Base-by-base conservation (phyloP, 2,888 invertebrate genomes). In the Hydrotaea cyrtoneurina region DNA sequence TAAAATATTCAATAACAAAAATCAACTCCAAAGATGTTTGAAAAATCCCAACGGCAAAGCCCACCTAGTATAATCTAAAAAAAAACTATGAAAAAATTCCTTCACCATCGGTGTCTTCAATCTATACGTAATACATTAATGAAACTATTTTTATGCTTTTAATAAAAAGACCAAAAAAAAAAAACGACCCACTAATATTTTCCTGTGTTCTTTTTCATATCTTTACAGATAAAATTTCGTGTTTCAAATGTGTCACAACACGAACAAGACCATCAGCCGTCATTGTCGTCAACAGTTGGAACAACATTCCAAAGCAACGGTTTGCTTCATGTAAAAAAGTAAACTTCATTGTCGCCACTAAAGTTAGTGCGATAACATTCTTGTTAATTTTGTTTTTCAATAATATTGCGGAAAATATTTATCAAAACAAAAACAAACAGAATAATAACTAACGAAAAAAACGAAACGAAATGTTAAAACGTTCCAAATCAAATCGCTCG, bases 401-500 rank as follows among this genome's bases (percentile, higher is more conserved):
- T 46, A 43, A 59, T 69, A 46, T 69, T 69, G 69, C 73, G 39
- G n/a, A 71, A 71, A 57, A 59, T n/a, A 53, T 73, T 73, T 55
- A 13, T 15, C 5, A 31, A 13, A 7, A 31, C 31, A 31, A 59
- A 46, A 57, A 17, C 62, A 31, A 4, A 31, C 2, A 31, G 3
- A 39, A 11, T 8, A 5, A 36, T 36, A 46, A 43, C 43, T 13
- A n/a, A 43, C 43, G 21, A 43, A 2, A 69, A 43, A 11, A 66
- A 69, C 21, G n/a, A 46, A 8, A 0, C 46, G 13, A 66, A 75
- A 87, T 87, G 87, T 76, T 87, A 53, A 85, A 86, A 76, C 83
- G 86, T 17, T 79, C 75, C 19, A 87, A 86, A 84, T 86, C 86
- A 53, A 86, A 80, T 85, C 87, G 86, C 72, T 85, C 82, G 15